These are phyloP conservation scores for Hoplodrina ambigua DNA, from an alignment of 2,888 invertebrate species.

Conservation along the genomic window DNA sequence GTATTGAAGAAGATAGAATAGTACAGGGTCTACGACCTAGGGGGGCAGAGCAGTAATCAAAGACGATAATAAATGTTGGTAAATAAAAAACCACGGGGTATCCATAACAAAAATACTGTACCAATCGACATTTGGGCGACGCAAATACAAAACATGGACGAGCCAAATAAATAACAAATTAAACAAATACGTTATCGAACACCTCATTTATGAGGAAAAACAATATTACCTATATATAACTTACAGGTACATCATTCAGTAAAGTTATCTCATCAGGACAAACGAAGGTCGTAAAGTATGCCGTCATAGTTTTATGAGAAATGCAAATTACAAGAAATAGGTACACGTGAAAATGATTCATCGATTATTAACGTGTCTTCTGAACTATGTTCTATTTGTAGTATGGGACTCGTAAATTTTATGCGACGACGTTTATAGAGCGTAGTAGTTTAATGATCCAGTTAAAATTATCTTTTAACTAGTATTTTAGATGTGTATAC, in stretches of 20 bases:
- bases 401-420: slow-evolving; percentile 27
- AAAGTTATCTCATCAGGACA: slow-evolving; percentile 19
- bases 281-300: slow-evolving; percentile 8
- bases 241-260: slow-evolving; percentile 16
- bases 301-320: slow-evolving; percentile 15
- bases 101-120: not conserved
- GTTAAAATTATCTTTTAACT: slow-evolving; percentile 29
- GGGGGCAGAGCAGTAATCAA: too few species aligned
- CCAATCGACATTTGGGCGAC: not conserved
- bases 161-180: not conserved
- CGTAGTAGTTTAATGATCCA: slow-evolving; percentile 32
- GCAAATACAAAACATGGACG: not conserved
- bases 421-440: slow-evolving; percentile 7
- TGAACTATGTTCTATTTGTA: slow-evolving; percentile 23
- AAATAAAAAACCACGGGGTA: too few species aligned
- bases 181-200: not conserved
- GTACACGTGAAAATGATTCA: slow-evolving; percentile 35
- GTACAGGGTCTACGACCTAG: too few species aligned
- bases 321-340: slow-evolving; percentile 26
- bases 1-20: too few species aligned
- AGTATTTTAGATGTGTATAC: slow-evolving; percentile 16
- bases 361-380: not conserved
- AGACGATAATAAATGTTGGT: too few species aligned
- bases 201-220: slow-evolving; percentile 21
- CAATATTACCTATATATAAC: not conserved